Base-by-base conservation (phyloP, 2,113 vertebrate genomes). In the Spermophilus dauricus region DNA sequence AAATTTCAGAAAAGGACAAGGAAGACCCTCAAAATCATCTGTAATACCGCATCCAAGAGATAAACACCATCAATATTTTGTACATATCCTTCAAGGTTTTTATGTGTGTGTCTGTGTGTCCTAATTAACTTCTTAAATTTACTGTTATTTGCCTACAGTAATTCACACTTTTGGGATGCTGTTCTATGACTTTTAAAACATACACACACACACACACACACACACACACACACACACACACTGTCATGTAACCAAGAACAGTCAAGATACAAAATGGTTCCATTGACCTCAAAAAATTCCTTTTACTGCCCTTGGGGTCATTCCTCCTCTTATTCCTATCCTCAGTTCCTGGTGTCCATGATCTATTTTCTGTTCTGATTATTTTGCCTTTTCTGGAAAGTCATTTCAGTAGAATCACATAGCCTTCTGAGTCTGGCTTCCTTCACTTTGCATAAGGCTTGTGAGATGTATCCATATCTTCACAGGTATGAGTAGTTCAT, bases 171-270 rank as follows among this genome's bases (percentile, higher is more conserved):
- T 81, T 8, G 28, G 53, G 42, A 0, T 95, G 37, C 28, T 17
- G 8, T n/a, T 96, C 58, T 94, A 58, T 78, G 28, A 93, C 39
- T 88, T 97, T 86, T 95, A 63, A 80, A 48, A 95, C 22, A 34
- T 56, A 94, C 5, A 39, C 37, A 28, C 61, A 26, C 61, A 63
- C 61, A 9, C 61, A 24, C 58, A 24, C 58, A 24, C 8, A 61
- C 37, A 26, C 61, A 61, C 37, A 37, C 37, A 37, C 37, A 37
- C 37, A 37, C 37, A 61, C 24, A 61, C 22, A 26, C 24, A 48
- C 22, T 65, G 63, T 96, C 26, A 1, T 78, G 20, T 73, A 67
- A 75, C 22, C 45, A 90, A 58, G 32, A 22, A 77, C 34, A 86
- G 34, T 80, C 72, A 89, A 90, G 34, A 69, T 73, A 53, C 14